These are phyloP conservation scores for Dipodomys ordii DNA, from an alignment of 2,113 vertebrate species.

Conservation along the genomic window DNA sequence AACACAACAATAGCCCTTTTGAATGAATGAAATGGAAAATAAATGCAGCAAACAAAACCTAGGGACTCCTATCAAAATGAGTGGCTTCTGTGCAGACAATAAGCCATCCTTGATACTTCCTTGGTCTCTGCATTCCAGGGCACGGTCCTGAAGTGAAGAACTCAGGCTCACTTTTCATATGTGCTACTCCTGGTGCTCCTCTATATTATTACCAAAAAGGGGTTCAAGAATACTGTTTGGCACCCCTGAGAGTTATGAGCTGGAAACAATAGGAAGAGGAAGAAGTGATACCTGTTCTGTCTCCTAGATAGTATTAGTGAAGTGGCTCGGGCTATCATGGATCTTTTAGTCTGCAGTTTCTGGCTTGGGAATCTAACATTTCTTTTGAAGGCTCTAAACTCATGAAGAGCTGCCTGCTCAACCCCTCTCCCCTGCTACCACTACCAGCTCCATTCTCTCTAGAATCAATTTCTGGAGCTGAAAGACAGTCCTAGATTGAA, in stretches of 20 bases:
- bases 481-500: conserved; percentile 18
- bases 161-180: background rate
- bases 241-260: background rate
- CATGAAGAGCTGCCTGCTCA: background rate
- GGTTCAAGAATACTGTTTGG: background rate
- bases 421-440: background rate
- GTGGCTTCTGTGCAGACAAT: background rate
- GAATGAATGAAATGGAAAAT: conserved; percentile 22
- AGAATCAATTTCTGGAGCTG: background rate
- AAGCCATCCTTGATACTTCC: background rate
- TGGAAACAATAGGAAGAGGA: background rate
- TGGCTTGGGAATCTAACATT: background rate
- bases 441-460: background rate
- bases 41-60: background rate
- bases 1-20: conserved; percentile 15
- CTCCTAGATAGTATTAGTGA: background rate
- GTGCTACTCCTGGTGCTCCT: background rate
- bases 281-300: background rate
- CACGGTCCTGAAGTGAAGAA: background rate
- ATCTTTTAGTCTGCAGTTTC: background rate
- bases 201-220: background rate
- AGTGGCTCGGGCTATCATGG: background rate
- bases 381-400: conserved; percentile 18
- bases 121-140: background rate
- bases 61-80: background rate